Base-by-base conservation (phyloP, 2,113 vertebrate genomes). In the Progne subis region DNA sequence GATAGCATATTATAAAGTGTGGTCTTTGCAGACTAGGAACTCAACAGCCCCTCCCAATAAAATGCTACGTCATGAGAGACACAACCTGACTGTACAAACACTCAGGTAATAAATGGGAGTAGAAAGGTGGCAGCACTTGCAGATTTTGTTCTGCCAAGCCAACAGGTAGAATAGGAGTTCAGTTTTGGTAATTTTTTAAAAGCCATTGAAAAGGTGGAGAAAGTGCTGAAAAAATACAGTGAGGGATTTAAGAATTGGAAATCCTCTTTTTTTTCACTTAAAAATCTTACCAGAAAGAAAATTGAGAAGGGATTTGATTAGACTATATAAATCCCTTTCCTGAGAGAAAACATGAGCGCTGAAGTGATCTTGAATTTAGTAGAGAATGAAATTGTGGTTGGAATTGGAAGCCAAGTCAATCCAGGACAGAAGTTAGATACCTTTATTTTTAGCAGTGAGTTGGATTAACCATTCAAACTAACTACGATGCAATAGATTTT, bases 401-500 rank as follows among this genome's bases (percentile, higher is more conserved):
- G 43, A 97, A 86, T 65, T 9, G 43, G 76, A 91, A 95, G 37
- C 6, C 49, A 76, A 89, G 71, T 77, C 79, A 88, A 44, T 78
- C 65, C 71, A 93, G 75, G 67, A 81, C 55, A 90, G 46, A 95
- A 90, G 41, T 79, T 69, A 79, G 16, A 69, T 64, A 37, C 5
- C 2, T 11, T 39, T 57, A 79, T 77, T 57, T 65, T 57, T 44
- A 74, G 32, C 37, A 77, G 34, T 52, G 39, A 70, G 76, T 76
- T 31, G 47, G 47, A 78, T 81, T 80, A 93, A 80, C 93, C 32
- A 85, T 87, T 92, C 55, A 69, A 77, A 87, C n/a, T 90, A 90
- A 74, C 71, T 94, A 82, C 34, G 26, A 83, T 88, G 78, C 43
- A 65, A n/a, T 25, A 77, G 75, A 80, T 96, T 86, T 89, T 80